Percentiles rank a stretch among this genome's conserved stretches.
Conservation (phyloP, 2,888 invertebrate species). For the Lordiphosa andalusiaca region DNA sequence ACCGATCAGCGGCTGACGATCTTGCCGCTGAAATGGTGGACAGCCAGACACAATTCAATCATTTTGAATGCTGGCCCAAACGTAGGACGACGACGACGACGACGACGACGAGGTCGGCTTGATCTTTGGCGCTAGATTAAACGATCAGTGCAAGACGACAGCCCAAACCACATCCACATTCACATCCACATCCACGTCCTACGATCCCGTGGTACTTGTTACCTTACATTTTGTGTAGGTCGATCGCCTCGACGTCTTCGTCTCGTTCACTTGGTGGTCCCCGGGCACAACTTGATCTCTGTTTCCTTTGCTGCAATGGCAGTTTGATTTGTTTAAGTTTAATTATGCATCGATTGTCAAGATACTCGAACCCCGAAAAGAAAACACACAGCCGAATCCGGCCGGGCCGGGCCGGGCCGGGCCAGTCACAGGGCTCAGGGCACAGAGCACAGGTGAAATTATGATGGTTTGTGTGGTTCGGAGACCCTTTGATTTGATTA, state of each 20-base stretch:
- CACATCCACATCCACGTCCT: slow-evolving; percentile 24
- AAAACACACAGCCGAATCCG: slow-evolving; percentile 7
- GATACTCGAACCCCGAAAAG: slow-evolving; percentile 27
- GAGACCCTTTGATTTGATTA: slow-evolving; percentile 63
- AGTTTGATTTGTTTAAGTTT: slow-evolving; percentile 76
- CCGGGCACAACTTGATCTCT: slow-evolving; percentile 73
- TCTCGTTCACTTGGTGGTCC: slow-evolving; percentile 68
- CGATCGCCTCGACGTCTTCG: slow-evolving; percentile 34
- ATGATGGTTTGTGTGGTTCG: slow-evolving; percentile 58
- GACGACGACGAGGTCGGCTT: slow-evolving; percentile 50
- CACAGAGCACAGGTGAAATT: slow-evolving; percentile 63
- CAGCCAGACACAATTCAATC: slow-evolving; percentile 77
- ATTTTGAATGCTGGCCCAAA: slow-evolving; percentile 54
- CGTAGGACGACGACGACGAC: slow-evolving; percentile 47
- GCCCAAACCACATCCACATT: slow-evolving; percentile 34
- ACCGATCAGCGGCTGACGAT: slow-evolving; percentile 55
- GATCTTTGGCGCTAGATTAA: slow-evolving; percentile 76
- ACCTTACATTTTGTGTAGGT: slow-evolving; percentile 49
- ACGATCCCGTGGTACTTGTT: slow-evolving; percentile 50
- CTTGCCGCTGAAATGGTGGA: slow-evolving; percentile 58
- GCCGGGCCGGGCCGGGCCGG: slow-evolving; percentile 1
- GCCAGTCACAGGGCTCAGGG: too few relatives aligned
- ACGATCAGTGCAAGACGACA: slow-evolving; percentile 72
- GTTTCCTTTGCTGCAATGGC: slow-evolving; percentile 70
- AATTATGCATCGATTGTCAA: slow-evolving; percentile 71